Base-by-base conservation (phyloP, 2,888 invertebrate species). In the Ennomos fuscantarius region DNA sequence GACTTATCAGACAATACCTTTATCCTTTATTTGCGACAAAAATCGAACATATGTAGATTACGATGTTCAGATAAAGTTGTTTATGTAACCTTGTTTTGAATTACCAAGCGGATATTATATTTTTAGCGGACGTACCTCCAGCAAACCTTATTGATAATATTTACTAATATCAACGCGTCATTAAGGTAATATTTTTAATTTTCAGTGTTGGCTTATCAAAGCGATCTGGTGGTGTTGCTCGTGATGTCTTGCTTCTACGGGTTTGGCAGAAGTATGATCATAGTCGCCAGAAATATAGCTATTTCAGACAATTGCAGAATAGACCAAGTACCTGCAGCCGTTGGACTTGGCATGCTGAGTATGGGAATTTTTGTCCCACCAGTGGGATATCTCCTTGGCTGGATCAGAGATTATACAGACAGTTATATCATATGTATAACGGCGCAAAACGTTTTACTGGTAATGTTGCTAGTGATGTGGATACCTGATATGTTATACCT, bases 261-360 rank as follows among this genome's bases (percentile, higher is more conserved):
- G n/a, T 94, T 95, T 70, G 93, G 95, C 24, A 93, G 96, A 65
- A 95, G 96, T 47, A 94, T 95, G 71, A 94, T 95, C 0, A 94
- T 96, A n/a, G 94, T 96, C 0, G 95, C 95, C 63, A 94, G 95
- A 73, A 95, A 95, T 74, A 88, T 96, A 40, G 94, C 95, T 0
- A 93, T 96, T 46, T 94, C 95, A 0, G 95, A 95, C 64, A 90
- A 95, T 73, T 94, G 94, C 64, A 86, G 87, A 10, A 55, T 82
- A 62, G 90, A 91, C 0, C 89, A 93, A 60, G 94, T 96, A 0
- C 94, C 96, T 0, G 94, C 95, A 0, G 96, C 95, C 0, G 92
- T 96, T 1, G 96, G 96, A 0, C 86, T 96, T 1, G 95, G 95
- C 65, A 96, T 96, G 96, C 89, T 96, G 45, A 92, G 94, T 0